Evolutionary conservation across 2,113 vertebrate genomes (phyloP), one percentile per base, ranked within the genome.

Genomic region (Oreocharis arfaki): DNA sequence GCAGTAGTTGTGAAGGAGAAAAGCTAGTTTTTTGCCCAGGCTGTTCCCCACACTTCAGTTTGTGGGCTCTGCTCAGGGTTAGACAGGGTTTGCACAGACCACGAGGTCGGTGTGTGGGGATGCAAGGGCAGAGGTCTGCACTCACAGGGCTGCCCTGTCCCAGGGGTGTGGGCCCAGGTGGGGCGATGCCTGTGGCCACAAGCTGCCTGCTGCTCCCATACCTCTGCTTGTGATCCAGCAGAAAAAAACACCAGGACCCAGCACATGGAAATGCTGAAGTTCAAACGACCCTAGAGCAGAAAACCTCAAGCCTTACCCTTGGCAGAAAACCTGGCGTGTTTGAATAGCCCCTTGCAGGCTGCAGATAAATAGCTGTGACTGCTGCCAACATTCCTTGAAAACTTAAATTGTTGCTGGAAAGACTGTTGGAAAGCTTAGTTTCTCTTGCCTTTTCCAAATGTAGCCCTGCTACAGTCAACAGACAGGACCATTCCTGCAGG

Each of bases 371-470:
- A 76, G 37, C 70, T n/a, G 37, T 13, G 71, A 7, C 41, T 0
- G 9, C 82, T 70, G 95, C 95, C 95, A 96, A 42, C 71, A 91
- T 68, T 87, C 79, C 82, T 83, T 80, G 75, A 91, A 90, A 89
- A 93, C 83, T 67, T 35, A 39, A 37, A 59, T 88, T 80, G 82
- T 39, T 90, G 60, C 84, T 95, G 95, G 90, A 88, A 87, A 82
- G 37, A 61, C 1, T 2, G 18, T 30, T 82, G 69, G 95, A 95
- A 93, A 79, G 32, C 78, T 87, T 50, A 0, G 0, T 87, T 89
- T 87, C 47, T 69, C 42, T 37, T 88, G 85, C 50, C 53, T 90
- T 89, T 95, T 87, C 73, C 27, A 91, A 93, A 17, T 3, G 50
- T 11, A 85, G 49, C 24, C 53, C 60, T 49, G 73, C 33, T 82